Base-by-base conservation (phyloP, 2,113 vertebrate species). In the Halcyon senegalensis region DNA sequence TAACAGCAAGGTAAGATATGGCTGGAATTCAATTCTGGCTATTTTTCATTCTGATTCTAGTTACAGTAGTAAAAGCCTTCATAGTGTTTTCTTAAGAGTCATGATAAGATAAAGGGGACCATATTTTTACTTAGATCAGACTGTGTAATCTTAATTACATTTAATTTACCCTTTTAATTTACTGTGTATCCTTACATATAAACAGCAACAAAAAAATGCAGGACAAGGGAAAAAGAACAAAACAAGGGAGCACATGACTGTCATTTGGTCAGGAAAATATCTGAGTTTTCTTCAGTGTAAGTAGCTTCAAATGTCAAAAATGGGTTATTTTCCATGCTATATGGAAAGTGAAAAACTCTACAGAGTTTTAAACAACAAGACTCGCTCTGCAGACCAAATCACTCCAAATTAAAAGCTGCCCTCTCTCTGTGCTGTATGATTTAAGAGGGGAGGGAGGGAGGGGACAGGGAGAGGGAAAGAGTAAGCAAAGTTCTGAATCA, bases 21-120 rank as follows among this genome's bases (percentile, higher is more conserved):
- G 37, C 31, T 86, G 75, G 59, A 80, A 51, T 31, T 70, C 43
- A 79, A 58, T 37, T 58, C 43, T 56, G 56, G 25, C 37, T 62
- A 75, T 94, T 90, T 93, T 90, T 93, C 63, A 72, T 86, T 90
- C 37, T 94, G 35, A 63, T 88, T 62, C 30, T 70, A 72, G 72
- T 43, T 84, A 86, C 51, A 41, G 28, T 77, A 91, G 50, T 63
- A 84, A 89, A 78, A 75, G 4, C 3, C 14, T 85, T 60, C 21
- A 37, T 9, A 14, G 11, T 33, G 56, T 79, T 81, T 90, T 90
- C 83, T 81, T 74, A 81, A 84, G 30, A 86, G 8, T 13, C 7
- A 23, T 13, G 46, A 31, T 16, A 90, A 88, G 76, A 58, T 23
- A 80, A 46, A 87, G 5, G 4, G 44, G 23, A 44, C 4, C 1